A percentile compares a stretch with the other conserved stretches of the same genome.
Evolutionary conservation across 2,113 vertebrate genomes (phyloP).

Genomic region (Silurus glanis): DNA sequence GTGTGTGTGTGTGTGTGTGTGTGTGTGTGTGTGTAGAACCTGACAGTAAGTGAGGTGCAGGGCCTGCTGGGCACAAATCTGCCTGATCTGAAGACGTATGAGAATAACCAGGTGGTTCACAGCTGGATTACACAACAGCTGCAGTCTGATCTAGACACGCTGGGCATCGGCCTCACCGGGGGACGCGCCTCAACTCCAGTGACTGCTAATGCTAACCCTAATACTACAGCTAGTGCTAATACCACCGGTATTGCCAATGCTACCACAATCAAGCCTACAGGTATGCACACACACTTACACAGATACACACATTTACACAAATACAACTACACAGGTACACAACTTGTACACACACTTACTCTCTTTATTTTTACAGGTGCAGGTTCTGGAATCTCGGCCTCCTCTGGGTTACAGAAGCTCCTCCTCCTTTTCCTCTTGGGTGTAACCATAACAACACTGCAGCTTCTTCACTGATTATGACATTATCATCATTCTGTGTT

Average conservation of each 20-base stretch:
- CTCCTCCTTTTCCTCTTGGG: constrained; percentile 6
- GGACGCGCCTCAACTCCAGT: constrained; percentile 8
- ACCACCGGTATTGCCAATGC: background rate
- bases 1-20: constrained; percentile 21
- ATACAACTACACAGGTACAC: background rate
- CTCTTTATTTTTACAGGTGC: constrained; percentile 5
- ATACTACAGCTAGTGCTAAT: constrained; percentile 13
- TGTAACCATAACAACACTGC: constrained; percentile 22
- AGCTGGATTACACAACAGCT: constrained; percentile 53
- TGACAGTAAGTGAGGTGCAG: constrained; percentile 61
- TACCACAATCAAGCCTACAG: background rate
- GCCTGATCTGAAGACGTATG: constrained; percentile 57
- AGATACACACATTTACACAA: background rate
- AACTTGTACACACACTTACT: background rate
- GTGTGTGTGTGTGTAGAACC: constrained; percentile 49
- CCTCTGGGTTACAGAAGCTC: background rate
- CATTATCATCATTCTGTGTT: background rate
- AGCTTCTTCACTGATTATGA: background rate
- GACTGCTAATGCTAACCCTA: background rate
- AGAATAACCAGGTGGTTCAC: constrained; percentile 53
- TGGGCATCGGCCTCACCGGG: constrained; percentile 52
- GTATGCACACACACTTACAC: background rate
- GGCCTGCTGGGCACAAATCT: constrained; percentile 64
- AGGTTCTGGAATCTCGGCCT: background rate
- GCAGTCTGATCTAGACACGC: constrained; percentile 43